Percentiles rank a stretch among this genome's conserved stretches.
phyloP scores from a whole-genome alignment of 2,797 vertebrate species.

The Hylomyscus alleni region DNA sequence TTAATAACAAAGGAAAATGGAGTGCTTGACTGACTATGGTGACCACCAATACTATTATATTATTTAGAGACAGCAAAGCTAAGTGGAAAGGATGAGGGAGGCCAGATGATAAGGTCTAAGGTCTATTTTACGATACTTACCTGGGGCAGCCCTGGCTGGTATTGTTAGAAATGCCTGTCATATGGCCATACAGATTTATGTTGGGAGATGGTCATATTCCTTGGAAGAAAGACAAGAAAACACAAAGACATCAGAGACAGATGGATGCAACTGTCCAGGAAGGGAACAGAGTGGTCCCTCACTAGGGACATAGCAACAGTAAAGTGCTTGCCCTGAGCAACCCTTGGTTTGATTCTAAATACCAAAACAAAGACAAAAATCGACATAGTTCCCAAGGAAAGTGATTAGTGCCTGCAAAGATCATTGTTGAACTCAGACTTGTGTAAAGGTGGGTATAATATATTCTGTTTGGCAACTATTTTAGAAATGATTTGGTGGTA shows the following conservation, averaged over 20 bases:
- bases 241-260: not conserved
- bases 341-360: not conserved
- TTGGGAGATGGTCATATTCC: conserved; percentile 15
- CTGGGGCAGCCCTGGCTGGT: not conserved
- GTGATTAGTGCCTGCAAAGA: not conserved
- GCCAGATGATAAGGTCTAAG: not conserved
- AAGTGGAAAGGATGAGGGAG: not conserved
- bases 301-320: not conserved
- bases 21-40: not conserved
- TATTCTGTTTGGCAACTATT: not conserved
- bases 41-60: not conserved
- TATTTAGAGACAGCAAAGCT: conserved; percentile 12
- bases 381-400: not conserved
- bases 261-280: not conserved
- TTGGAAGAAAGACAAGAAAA: conserved; percentile 19
- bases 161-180: conserved; percentile 20
- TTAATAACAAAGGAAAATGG: not conserved
- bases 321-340: not conserved
- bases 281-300: not conserved
- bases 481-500: not conserved
- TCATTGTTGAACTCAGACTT: not conserved
- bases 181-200: not conserved
- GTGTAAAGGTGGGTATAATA: not conserved
- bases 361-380: not conserved
- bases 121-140: conserved; percentile 32